These are phyloP conservation scores for Muscicapa striata DNA, from an alignment of 2,797 vertebrate species.

Conservation along the genomic window DNA sequence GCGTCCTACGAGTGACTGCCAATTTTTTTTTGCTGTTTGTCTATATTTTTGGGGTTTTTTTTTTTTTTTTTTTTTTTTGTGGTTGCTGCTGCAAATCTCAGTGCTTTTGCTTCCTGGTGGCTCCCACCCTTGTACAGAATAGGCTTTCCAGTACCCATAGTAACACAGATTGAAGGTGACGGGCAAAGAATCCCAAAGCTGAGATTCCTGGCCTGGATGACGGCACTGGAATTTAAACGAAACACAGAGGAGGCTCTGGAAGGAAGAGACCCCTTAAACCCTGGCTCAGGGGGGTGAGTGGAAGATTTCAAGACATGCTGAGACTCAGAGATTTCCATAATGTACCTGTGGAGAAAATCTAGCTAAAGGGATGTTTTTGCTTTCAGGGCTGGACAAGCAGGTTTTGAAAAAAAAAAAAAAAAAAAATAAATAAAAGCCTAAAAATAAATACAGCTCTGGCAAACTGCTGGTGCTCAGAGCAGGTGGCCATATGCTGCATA, in stretches of 20 bases:
- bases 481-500: background rate
- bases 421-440: background rate
- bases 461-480: background rate
- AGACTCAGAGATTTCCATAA: background rate
- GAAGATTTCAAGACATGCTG: background rate
- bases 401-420: background rate
- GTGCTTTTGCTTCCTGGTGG: slow-evolving; percentile 7
- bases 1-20: background rate
- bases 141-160: slow-evolving; percentile 65
- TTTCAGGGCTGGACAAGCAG: background rate
- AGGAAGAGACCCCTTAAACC: background rate
- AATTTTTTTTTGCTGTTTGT: background rate
- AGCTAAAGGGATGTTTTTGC: background rate
- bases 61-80: background rate
- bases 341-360: background rate
- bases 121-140: slow-evolving; percentile 34
- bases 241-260: background rate
- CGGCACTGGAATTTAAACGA: slow-evolving; percentile 35
- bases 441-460: background rate
- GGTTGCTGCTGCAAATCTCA: background rate
- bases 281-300: background rate
- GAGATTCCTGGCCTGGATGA: slow-evolving; percentile 49
- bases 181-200: slow-evolving; percentile 56
- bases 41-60: background rate
- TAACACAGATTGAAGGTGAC: slow-evolving; percentile 54